phyloP scores from a whole-genome alignment of 2,113 vertebrate genomes.

The Neodon shergylaensis region DNA sequence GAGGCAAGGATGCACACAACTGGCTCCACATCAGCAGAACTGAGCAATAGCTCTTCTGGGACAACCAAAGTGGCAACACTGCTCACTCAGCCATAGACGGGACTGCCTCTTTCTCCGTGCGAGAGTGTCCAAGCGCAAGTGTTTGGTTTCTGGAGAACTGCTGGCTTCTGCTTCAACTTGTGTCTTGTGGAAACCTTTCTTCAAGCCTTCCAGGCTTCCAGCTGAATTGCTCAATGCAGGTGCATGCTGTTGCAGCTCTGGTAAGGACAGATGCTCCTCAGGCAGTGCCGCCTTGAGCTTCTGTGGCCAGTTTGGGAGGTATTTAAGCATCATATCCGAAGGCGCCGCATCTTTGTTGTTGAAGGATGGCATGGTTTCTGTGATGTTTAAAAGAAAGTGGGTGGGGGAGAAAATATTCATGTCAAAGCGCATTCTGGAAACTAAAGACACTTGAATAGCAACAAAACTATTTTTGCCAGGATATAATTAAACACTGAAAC shows the following conservation, averaged over 20 bases:
- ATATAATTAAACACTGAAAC: neutral
- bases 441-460: neutral
- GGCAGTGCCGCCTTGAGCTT: neutral
- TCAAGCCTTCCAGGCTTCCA: neutral
- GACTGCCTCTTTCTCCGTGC: neutral
- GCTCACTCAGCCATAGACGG: accelerated
- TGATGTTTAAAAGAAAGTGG: slow-evolving; percentile 27
- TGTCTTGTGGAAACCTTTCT: neutral
- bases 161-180: neutral
- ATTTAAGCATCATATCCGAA: slow-evolving; percentile 69
- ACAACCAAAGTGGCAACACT: slow-evolving; percentile 10
- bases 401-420: neutral
- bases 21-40: slow-evolving; percentile 37
- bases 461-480: neutral
- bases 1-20: neutral
- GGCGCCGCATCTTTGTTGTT: slow-evolving; percentile 73
- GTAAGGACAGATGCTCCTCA: neutral
- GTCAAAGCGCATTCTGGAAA: neutral
- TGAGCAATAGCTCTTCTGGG: neutral
- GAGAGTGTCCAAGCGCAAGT: neutral
- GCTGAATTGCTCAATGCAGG: neutral
- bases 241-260: neutral
- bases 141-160: neutral
- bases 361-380: slow-evolving; percentile 82
- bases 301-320: slow-evolving; percentile 63